Evolutionary conservation across 92 coral and sea anemone species (phyloP).

Genomic region (Porites divaricata): DNA sequence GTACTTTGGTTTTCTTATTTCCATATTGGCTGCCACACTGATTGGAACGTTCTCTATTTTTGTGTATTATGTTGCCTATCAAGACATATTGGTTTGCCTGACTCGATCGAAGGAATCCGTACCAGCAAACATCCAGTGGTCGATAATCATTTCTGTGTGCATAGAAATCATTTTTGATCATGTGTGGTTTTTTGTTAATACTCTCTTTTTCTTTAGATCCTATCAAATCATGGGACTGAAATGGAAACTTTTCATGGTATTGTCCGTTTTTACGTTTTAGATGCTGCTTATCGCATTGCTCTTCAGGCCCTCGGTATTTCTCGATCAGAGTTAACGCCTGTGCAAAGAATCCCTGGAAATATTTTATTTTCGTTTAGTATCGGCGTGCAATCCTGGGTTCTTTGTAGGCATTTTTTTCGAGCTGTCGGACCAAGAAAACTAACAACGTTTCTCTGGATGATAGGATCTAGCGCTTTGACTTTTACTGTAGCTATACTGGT

Average conservation of each 20-base stretch:
- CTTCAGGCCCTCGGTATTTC: conserved; percentile 1
- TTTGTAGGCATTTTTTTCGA: background rate
- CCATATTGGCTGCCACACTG: background rate
- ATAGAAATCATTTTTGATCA: background rate
- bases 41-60: background rate
- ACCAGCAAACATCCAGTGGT: conserved; percentile 1
- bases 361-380: background rate
- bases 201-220: conserved; percentile 2
- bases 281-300: conserved; percentile 11
- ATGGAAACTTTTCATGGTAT: background rate
- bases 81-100: background rate
- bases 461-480: background rate
- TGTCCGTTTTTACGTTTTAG: background rate
- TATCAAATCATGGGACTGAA: conserved; percentile 5
- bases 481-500: background rate
- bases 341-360: background rate
- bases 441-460: background rate
- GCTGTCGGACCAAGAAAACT: background rate
- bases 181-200: background rate
- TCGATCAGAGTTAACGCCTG: background rate
- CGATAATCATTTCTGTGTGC: background rate
- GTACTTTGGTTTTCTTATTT: conserved; percentile 2
- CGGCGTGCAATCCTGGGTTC: background rate
- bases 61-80: background rate
- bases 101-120: background rate